Percentiles rank a stretch among this genome's conserved stretches.
Conservation (phyloP, 2,888 invertebrate genomes). For the Boloria euphrosyne region DNA sequence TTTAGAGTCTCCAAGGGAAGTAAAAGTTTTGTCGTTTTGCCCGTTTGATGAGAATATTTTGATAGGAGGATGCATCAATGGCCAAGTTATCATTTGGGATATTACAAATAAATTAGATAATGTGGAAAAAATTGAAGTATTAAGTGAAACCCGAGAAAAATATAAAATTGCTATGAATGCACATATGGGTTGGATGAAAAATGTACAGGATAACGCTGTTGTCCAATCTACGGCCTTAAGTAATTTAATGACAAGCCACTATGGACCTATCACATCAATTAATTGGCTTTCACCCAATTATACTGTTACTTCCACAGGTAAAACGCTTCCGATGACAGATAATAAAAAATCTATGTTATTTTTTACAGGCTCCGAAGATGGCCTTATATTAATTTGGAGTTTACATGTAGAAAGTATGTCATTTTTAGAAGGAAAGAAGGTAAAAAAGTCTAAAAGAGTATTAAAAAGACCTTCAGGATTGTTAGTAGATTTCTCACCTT, state of each 20-base stretch:
- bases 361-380: constrained; percentile 85
- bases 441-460: constrained; percentile 74
- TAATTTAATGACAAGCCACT: constrained; percentile 84
- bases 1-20: constrained; percentile 85
- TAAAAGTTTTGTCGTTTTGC: constrained; percentile 85
- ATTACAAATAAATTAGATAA: constrained; percentile 83
- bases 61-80: constrained; percentile 87
- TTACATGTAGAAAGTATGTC: constrained; percentile 77
- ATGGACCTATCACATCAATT: constrained; percentile 84
- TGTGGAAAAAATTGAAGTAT: constrained; percentile 83
- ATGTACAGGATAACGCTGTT: constrained; percentile 79
- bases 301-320: constrained; percentile 83
- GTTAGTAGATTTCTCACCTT: constrained; percentile 82
- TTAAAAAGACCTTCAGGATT: constrained; percentile 81
- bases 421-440: constrained; percentile 60
- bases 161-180: constrained; percentile 83
- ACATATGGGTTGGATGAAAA: constrained; percentile 87
- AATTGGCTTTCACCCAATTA: constrained; percentile 86
- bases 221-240: constrained; percentile 84
- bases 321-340: constrained; percentile 57
- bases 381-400: constrained; percentile 87
- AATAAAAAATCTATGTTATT: constrained; percentile 82
- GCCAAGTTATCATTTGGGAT: constrained; percentile 88
- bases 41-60: constrained; percentile 86
- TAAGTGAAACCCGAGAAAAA: constrained; percentile 84